phyloP scores from a whole-genome alignment of 2,113 vertebrate species.

The Paradoxurus hermaphroditus region DNA sequence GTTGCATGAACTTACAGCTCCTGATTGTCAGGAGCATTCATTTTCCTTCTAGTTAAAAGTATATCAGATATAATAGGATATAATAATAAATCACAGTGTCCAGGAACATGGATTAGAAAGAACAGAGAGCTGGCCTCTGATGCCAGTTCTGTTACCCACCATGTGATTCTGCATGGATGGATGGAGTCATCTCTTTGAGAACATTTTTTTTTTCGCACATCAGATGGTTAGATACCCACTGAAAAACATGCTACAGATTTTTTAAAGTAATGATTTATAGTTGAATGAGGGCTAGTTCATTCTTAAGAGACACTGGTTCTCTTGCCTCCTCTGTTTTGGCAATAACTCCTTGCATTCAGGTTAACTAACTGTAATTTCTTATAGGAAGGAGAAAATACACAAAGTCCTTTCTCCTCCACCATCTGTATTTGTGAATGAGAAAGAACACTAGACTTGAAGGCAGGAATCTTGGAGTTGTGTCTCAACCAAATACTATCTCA shows the following conservation, averaged over 20 bases:
- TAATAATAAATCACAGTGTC: not conserved
- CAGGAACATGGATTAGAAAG: not conserved
- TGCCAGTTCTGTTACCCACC: not conserved
- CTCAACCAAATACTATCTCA: not conserved
- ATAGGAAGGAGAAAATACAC: not conserved
- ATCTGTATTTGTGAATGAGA: not conserved
- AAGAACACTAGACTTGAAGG: not conserved
- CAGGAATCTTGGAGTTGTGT: not conserved
- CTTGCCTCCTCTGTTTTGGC: not conserved
- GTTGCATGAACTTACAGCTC: not conserved
- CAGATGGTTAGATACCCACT: not conserved
- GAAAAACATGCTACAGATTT: not conserved
- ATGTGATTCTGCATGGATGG: not conserved
- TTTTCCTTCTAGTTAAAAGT: not conserved
- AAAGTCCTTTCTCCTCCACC: not conserved
- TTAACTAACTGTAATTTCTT: constrained; percentile 16
- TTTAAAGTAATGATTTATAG: not conserved
- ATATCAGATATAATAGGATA: not conserved
- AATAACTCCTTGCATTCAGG: not conserved
- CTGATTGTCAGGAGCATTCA: not conserved
- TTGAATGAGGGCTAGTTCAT: not conserved
- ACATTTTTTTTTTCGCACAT: not conserved
- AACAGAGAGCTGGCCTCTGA: not conserved
- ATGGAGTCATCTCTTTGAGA: not conserved
- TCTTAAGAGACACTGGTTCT: not conserved